Base-by-base conservation (phyloP, 2,113 vertebrate species). In the Callorhinus ursinus region DNA sequence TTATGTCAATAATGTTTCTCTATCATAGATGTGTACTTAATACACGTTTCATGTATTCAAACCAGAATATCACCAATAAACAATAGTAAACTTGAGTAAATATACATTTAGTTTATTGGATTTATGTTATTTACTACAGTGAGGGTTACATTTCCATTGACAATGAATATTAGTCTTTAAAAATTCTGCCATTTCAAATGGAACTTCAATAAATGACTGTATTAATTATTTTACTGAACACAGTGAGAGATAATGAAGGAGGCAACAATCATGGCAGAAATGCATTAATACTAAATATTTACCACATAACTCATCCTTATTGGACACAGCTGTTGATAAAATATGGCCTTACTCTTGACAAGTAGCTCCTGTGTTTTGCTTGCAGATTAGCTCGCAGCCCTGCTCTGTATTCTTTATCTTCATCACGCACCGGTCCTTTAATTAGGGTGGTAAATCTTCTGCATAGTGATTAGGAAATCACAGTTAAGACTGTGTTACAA, bases 351-450 rank as follows among this genome's bases (percentile, higher is more conserved):
- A 97, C 94, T 98, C 96, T 98, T 98, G 98, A 99, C 98, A 98
- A 98, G 98, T 97, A 97, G 96, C 97, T 98, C 97, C 98, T 99
- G 98, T 98, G 98, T 98, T 98, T 98, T 98, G 98, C 97, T 98
- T 99, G 97, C 98, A 98, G 98, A 99, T 99, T 98, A 98, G 98
- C 97, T 98, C 95, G 92, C 98, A 96, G 97, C 94, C 95, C 98
- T 99, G 98, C 92, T 99, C 98, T 98, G 98, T 98, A 98, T 99
- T 98, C 99, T 98, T 99, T 98, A 98, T 99, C 98, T 98, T 98
- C 98, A 98, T 99, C 98, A 98, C 98, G 98, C 97, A 98, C 98
- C 98, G 98, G 97, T 97, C 95, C 97, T 98, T 99, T 99, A 99
- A 98, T 99, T 98, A 99, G 98, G 97, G 96, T 98, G 97, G 95